Conservation (phyloP, 2,113 vertebrate species). For the Pseudonaja textilis region DNA sequence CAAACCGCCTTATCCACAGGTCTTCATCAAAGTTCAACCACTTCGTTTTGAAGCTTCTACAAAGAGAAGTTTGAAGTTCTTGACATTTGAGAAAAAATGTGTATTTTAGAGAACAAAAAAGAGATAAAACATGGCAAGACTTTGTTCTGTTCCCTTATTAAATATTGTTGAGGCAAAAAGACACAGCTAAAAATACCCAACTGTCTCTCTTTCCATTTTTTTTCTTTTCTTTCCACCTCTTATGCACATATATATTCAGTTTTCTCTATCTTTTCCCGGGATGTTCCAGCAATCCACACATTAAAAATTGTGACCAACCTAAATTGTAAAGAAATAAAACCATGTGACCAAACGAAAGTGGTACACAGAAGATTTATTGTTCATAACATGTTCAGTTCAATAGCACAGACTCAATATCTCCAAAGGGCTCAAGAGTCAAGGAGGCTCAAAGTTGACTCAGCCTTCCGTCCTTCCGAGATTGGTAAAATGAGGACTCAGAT, state of each 20-base stretch:
- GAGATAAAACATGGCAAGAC: slow-evolving; percentile 40
- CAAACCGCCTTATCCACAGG: slow-evolving; percentile 36
- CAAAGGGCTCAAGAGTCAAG: background rate
- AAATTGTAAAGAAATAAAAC: background rate
- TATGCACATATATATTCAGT: background rate
- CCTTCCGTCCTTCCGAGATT: too few species aligned
- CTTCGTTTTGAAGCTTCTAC: slow-evolving; percentile 56
- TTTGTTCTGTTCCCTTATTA: slow-evolving; percentile 13
- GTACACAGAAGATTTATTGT: background rate
- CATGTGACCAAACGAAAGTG: background rate
- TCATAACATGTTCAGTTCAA: background rate
- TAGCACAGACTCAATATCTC: background rate
- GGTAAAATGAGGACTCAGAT: too few species aligned
- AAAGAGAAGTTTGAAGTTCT: slow-evolving; percentile 65
- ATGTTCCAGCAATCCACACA: slow-evolving; percentile 17
- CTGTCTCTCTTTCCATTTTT: background rate
- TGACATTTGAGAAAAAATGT: slow-evolving; percentile 45
- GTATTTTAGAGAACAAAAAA: slow-evolving; percentile 57
- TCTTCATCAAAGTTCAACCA: slow-evolving; percentile 65
- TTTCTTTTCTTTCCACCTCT: background rate
- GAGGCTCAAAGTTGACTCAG: too few species aligned
- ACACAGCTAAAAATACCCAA: slow-evolving; percentile 46
- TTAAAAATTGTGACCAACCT: background rate
- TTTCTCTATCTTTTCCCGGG: background rate
- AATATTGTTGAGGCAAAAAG: slow-evolving; percentile 22